These are phyloP conservation scores for Meriones unguiculatus DNA, from an alignment of 2,113 vertebrate genomes.

Conservation along the genomic window DNA sequence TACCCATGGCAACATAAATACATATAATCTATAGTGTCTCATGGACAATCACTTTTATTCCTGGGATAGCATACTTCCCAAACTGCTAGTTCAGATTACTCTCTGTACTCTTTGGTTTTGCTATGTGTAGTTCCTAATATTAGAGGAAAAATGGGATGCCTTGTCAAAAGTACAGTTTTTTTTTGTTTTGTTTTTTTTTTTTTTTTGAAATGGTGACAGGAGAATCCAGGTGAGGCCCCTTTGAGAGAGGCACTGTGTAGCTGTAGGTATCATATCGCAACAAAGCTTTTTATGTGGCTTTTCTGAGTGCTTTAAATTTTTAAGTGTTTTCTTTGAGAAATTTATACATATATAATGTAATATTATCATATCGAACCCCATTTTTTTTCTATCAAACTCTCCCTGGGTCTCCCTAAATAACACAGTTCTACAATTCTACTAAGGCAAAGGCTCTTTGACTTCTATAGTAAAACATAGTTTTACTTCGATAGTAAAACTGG, in stretches of 20 bases:
- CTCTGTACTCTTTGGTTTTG: neutral
- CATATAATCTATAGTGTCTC: conserved; percentile 80
- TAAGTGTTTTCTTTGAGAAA: neutral
- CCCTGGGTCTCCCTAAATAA: neutral
- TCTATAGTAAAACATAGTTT: neutral
- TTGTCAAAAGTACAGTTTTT: neutral
- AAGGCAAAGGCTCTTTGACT: neutral
- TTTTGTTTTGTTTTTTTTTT: too few relatives aligned
- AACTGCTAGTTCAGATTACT: conserved; percentile 60
- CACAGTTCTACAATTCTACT: neutral
- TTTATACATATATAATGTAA: neutral
- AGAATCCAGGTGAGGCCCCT: neutral
- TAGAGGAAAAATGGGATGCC: accelerated
- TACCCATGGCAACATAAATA: conserved; percentile 83
- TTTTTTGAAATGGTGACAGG: neutral
- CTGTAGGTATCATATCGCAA: too few relatives aligned
- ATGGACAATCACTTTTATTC: conserved; percentile 82
- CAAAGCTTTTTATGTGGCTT: neutral
- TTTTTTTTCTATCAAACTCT: neutral
- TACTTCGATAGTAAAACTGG: neutral
- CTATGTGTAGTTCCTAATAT: neutral
- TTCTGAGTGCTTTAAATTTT: neutral
- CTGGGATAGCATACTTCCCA: conserved; percentile 65
- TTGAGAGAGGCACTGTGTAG: neutral
- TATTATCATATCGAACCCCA: neutral